Evolutionary conservation across 2,113 vertebrate species (phyloP), one percentile per base, ranked within the genome.

Genomic region (Solea solea): DNA sequence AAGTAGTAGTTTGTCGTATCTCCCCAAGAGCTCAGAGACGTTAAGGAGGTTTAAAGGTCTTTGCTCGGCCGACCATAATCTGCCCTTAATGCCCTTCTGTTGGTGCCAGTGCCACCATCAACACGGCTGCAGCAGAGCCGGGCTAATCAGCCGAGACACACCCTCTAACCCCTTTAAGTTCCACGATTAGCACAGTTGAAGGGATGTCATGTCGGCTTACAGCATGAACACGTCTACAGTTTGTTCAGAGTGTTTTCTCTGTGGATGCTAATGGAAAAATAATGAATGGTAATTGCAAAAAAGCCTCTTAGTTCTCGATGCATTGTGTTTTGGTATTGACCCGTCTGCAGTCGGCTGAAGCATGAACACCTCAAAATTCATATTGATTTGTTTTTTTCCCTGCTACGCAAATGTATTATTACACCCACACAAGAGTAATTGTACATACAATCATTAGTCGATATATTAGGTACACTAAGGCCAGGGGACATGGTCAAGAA

Each of bases 131-230:
- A 44, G 58, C 39, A 64, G 40, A 69, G 58, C 58, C 6, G 14
- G 62, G 70, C 72, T 88, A 90, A 91, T 91, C 80, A 87, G 58
- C 69, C 54, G 75, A 79, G 72, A 76, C 51, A 72, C 67, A 72
- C 45, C 64, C 58, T 78, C 51, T 83, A 82, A 81, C 73, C 59
- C 53, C 70, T 83, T 69, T 79, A 56, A 70, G n/a, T 69, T 74
- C 58, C 64, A 81, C 64, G 85, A 83, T 89, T 85, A 87, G 57
- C 70, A 65, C 72, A 74, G 48, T 53, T 50, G 48, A 74, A 58
- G 11, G 50, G 41, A 74, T 52, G 61, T 51, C 58, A 74, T 52
- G 61, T 51, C 58, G 58, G 57, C 58, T 56, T 53, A 71, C 0
- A 34, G 34, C 34, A 34, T 5, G 40, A 56, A 49, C 55, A 58